phyloP scores from a whole-genome alignment of 2,113 vertebrate species.

The Hoplias malabaricus region DNA sequence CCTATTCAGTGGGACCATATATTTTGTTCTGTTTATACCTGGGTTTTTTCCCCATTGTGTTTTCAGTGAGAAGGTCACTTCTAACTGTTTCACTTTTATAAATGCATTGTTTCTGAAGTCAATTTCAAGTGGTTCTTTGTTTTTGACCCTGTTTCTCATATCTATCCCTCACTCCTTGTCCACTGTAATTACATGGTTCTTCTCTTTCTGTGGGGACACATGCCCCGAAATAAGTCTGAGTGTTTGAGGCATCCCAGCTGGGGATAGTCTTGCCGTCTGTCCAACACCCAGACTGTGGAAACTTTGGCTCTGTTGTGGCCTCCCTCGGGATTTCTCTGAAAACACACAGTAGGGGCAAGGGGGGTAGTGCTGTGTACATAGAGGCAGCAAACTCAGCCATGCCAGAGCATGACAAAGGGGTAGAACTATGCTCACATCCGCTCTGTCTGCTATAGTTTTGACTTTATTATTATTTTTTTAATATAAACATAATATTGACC shows the following conservation, averaged over 20 bases:
- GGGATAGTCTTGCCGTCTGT: constrained; percentile 23
- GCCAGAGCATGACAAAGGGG: constrained; percentile 31
- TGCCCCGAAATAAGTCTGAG: not conserved
- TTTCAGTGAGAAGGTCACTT: constrained; percentile 61
- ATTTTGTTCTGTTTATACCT: constrained; percentile 52
- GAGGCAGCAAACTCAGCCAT: constrained; percentile 25
- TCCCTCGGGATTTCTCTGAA: constrained; percentile 44
- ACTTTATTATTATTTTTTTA: not conserved
- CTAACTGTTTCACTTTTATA: constrained; percentile 46
- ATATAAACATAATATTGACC: no score
- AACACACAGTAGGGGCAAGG: constrained; percentile 38
- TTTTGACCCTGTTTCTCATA: not conserved
- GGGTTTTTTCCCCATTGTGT: constrained; percentile 55
- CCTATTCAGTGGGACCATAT: constrained; percentile 10
- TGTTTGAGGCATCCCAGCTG: constrained; percentile 6
- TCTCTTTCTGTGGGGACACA: not conserved
- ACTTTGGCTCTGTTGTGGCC: constrained; percentile 35
- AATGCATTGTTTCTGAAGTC: not conserved
- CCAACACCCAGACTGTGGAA: constrained; percentile 50
- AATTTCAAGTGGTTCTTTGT: not conserved
- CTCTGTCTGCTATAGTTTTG: not conserved
- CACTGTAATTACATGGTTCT: not conserved
- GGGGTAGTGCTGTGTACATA: constrained; percentile 9
- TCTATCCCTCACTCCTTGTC: not conserved
- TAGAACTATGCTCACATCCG: constrained; percentile 27